phyloP scores from a whole-genome alignment of 2,888 invertebrate species.

The Mythimna impura region DNA sequence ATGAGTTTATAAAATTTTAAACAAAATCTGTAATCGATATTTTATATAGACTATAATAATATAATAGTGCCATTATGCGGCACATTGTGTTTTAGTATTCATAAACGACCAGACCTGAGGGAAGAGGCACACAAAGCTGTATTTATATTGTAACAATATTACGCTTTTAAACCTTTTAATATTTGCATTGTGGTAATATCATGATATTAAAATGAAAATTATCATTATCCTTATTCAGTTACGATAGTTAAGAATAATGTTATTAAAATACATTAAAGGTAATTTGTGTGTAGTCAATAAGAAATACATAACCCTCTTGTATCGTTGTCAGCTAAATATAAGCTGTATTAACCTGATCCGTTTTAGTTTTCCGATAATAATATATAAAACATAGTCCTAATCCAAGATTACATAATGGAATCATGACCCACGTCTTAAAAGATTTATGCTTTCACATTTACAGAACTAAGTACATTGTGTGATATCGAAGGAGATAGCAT shows the following conservation, averaged over 20 bases:
- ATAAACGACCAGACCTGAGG: constrained; percentile 47
- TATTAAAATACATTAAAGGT: constrained; percentile 24
- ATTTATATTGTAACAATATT: constrained; percentile 50
- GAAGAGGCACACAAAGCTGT: constrained; percentile 39
- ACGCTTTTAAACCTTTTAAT: constrained; percentile 52
- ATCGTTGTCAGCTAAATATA: constrained; percentile 12
- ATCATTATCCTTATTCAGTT: constrained; percentile 18
- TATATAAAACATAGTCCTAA: constrained; percentile 18
- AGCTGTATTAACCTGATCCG: too few relatives aligned
- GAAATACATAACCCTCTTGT: constrained; percentile 5
- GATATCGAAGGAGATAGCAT: too few relatives aligned
- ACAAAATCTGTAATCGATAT: constrained; percentile 58
- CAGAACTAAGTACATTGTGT: neutral
- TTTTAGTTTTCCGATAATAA: neutral
- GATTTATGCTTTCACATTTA: constrained; percentile 13
- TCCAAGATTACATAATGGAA: constrained; percentile 17
- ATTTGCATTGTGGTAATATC: constrained; percentile 42
- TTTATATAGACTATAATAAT: constrained; percentile 42
- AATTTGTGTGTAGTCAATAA: neutral
- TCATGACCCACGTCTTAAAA: neutral
- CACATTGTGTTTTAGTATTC: constrained; percentile 60
- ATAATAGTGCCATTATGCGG: constrained; percentile 47
- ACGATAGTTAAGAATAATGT: constrained; percentile 31
- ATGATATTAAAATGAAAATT: constrained; percentile 35
- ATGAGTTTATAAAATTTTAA: constrained; percentile 59